Evolutionary conservation across 2,888 invertebrate species (phyloP).

Genomic region (Megamerina dolium): DNA sequence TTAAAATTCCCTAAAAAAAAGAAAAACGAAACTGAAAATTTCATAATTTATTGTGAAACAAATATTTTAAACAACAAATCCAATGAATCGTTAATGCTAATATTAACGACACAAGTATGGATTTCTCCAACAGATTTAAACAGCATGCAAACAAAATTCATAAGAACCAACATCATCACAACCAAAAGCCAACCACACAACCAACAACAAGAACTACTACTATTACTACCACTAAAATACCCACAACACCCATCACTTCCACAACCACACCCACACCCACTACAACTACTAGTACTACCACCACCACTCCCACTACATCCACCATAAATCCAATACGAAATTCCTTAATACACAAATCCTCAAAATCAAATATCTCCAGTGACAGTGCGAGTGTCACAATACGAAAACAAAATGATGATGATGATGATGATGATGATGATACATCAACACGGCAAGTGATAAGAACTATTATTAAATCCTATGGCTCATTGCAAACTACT

Average conservation of each 20-base stretch:
- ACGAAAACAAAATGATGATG: no score
- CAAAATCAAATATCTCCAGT: slow-evolving; percentile 15
- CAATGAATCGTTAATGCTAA: no score
- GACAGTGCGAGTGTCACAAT: no score
- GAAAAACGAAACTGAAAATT: no score
- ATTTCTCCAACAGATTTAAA: slow-evolving; percentile 44
- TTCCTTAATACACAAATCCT: slow-evolving; percentile 2
- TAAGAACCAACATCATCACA: slow-evolving; percentile 32
- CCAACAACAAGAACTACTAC: slow-evolving; percentile 22
- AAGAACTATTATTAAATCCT: slow-evolving; percentile 2
- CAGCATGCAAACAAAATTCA: slow-evolving; percentile 38
- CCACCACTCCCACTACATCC: neutral
- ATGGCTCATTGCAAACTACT: neutral
- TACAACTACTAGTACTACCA: neutral
- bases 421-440: slow-evolving; percentile 24
- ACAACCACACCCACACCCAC: slow-evolving; percentile 13
- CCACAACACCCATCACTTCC: slow-evolving; percentile 24
- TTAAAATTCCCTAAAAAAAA: no score
- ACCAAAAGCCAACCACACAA: slow-evolving; percentile 24
- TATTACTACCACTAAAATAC: slow-evolving; percentile 20
- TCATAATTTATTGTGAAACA: no score
- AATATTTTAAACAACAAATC: no score
- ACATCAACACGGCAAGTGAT: slow-evolving; percentile 16
- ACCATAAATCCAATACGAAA: slow-evolving; percentile 6
- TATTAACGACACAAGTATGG: slow-evolving; percentile 42